Conservation (phyloP, 2,113 vertebrate species). For the Geococcyx californianus region DNA sequence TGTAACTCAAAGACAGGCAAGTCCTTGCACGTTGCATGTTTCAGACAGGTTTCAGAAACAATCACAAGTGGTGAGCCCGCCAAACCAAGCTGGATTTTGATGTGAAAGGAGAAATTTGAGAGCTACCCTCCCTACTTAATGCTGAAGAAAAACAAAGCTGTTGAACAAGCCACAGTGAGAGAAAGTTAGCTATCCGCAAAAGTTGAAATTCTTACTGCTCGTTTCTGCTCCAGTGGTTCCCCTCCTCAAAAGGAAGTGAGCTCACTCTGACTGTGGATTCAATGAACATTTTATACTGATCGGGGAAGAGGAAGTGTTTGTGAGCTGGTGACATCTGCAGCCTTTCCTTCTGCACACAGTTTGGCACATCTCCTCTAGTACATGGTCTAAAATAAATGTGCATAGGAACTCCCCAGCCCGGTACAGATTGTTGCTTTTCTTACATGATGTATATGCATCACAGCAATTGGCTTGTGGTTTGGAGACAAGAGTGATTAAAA, state of each 20-base stretch:
- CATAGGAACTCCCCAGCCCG: neutral
- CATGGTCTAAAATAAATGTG: neutral
- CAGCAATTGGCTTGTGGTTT: slow-evolving; percentile 19
- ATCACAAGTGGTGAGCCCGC: slow-evolving; percentile 34
- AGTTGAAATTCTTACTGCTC: neutral
- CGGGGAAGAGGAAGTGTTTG: slow-evolving; percentile 17
- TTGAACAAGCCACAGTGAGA: neutral
- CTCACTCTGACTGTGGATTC: neutral
- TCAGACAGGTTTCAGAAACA: slow-evolving; percentile 48
- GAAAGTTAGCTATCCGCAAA: neutral
- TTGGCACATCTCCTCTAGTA: slow-evolving; percentile 6
- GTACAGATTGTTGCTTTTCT: neutral
- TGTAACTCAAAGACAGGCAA: slow-evolving; percentile 22
- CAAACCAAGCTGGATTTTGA: slow-evolving; percentile 52
- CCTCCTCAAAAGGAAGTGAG: slow-evolving; percentile 8
- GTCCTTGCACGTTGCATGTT: neutral
- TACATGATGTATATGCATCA: neutral
- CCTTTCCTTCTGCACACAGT: slow-evolving; percentile 1
- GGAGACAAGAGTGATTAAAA: slow-evolving; percentile 32
- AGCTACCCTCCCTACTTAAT: neutral
- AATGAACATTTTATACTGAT: neutral
- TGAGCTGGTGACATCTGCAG: slow-evolving; percentile 28
- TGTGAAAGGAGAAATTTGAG: slow-evolving; percentile 45
- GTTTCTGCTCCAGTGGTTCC: neutral
- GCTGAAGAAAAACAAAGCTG: neutral